Percentiles rank a stretch among this genome's conserved stretches.
Conservation (phyloP, 2,113 vertebrate species). For the Cricetomys ansorgei region DNA sequence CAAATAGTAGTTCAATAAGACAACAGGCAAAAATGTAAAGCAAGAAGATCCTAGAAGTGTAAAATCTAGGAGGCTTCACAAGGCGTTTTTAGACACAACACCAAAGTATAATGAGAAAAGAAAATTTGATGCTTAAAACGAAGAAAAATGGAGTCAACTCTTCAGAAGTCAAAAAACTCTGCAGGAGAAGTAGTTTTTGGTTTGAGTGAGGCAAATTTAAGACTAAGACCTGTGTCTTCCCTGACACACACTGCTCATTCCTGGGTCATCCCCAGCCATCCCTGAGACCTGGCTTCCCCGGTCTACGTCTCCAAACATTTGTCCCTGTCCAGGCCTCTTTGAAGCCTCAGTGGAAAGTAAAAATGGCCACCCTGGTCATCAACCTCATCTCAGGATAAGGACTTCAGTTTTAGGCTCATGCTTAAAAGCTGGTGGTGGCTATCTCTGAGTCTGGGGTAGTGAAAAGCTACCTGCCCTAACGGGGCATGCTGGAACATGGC, state of each 20-base stretch:
- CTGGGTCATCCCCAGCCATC: too few relatives aligned
- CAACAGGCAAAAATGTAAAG: not conserved
- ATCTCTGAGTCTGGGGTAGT: not conserved
- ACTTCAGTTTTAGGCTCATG: not conserved
- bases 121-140: too few relatives aligned
- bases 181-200: not conserved
- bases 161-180: not conserved
- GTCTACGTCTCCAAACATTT: not conserved
- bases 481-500: not conserved
- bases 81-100: not conserved
- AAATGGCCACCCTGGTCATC: not conserved
- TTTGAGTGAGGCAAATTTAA: not conserved
- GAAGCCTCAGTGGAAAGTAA: not conserved
- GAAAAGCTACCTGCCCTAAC: accelerated
- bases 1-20: not conserved
- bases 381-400: not conserved
- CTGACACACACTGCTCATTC: not conserved
- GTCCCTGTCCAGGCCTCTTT: not conserved
- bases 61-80: not conserved
- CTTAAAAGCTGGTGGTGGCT: not conserved
- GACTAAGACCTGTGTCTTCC: not conserved
- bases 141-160: not conserved
- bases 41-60: not conserved
- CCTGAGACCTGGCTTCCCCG: not conserved
- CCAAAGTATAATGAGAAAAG: not conserved